A percentile compares a stretch with the other conserved stretches of the same genome.
phyloP scores from a whole-genome alignment of 2,113 vertebrate species.

The Mirza zaza region DNA sequence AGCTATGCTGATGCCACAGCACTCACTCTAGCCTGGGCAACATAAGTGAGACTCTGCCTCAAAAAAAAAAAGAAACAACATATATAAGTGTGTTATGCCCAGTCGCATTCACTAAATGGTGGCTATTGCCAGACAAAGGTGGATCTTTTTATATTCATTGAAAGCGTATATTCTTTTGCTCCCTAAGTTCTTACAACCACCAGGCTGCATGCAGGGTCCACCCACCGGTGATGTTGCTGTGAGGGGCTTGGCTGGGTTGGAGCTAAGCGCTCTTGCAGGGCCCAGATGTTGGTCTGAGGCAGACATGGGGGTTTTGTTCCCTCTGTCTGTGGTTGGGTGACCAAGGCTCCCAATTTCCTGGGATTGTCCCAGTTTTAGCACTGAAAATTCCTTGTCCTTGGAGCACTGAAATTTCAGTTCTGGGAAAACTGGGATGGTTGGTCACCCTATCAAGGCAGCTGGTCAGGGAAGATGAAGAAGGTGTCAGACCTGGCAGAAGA shows the following conservation, averaged over 20 bases:
- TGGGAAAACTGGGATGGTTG: neutral
- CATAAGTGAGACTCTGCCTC: no score
- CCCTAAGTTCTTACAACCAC: conserved; percentile 12
- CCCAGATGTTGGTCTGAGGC: neutral
- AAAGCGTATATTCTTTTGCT: neutral
- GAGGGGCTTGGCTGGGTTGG: neutral
- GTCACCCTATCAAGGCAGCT: neutral
- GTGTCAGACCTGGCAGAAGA: neutral
- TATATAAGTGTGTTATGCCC: neutral
- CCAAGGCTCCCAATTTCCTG: neutral
- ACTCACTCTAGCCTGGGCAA: no score
- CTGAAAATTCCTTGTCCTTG: neutral
- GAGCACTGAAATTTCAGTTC: neutral
- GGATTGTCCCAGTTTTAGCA: neutral
- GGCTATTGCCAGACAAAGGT: neutral
- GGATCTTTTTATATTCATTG: neutral
- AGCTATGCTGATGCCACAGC: no score
- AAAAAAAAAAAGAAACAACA: conserved; percentile 39
- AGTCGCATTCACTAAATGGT: neutral
- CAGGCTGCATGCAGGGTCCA: neutral
- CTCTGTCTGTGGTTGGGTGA: neutral
- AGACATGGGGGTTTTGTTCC: neutral
- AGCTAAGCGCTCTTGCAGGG: neutral
- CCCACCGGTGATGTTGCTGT: neutral
- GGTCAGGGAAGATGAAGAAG: neutral